Percentiles rank a stretch among this genome's conserved stretches.
Conservation (phyloP, 2,888 invertebrate species). For the Oscheius sp. region DNA sequence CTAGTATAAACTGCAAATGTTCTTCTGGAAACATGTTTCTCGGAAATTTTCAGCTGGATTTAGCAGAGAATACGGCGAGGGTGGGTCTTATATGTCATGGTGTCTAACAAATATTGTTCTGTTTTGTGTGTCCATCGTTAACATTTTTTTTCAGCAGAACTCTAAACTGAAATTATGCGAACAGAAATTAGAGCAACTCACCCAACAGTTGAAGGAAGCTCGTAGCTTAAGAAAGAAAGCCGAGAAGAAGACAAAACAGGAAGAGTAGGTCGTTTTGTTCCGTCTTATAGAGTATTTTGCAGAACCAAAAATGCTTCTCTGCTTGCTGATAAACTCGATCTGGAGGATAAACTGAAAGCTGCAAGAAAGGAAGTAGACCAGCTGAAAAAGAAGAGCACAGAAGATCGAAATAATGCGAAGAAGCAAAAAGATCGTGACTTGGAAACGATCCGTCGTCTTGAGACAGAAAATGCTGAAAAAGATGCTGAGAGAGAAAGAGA, state of each 20-base stretch:
- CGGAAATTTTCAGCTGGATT: conserved; percentile 2
- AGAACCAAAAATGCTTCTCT: conserved; percentile 41
- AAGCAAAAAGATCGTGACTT: conserved; percentile 45
- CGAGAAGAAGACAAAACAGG: conserved; percentile 54
- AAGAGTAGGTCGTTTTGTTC: conserved; percentile 39
- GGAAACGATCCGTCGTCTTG: conserved; percentile 33
- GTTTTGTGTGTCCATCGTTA: neutral
- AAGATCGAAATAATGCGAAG: conserved; percentile 49
- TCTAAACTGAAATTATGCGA: conserved; percentile 31
- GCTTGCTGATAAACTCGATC: conserved; percentile 45
- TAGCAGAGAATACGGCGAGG: conserved; percentile 8
- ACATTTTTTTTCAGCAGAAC: conserved; percentile 12
- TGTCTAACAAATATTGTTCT: neutral
- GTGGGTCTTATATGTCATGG: neutral
- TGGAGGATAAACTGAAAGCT: conserved; percentile 51
- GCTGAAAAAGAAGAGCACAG: conserved; percentile 55
- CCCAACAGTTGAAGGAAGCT: conserved; percentile 48
- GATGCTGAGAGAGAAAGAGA: conserved; percentile 30
- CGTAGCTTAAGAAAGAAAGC: conserved; percentile 48
- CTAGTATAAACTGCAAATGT: conserved; percentile 20
- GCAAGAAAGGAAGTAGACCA: conserved; percentile 50
- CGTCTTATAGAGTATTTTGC: neutral
- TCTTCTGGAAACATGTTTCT: neutral
- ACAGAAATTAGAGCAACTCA: conserved; percentile 36
- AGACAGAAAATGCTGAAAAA: conserved; percentile 26